Conservation (phyloP, 2,797 vertebrate genomes). For the Urosaurus nigricauda region DNA sequence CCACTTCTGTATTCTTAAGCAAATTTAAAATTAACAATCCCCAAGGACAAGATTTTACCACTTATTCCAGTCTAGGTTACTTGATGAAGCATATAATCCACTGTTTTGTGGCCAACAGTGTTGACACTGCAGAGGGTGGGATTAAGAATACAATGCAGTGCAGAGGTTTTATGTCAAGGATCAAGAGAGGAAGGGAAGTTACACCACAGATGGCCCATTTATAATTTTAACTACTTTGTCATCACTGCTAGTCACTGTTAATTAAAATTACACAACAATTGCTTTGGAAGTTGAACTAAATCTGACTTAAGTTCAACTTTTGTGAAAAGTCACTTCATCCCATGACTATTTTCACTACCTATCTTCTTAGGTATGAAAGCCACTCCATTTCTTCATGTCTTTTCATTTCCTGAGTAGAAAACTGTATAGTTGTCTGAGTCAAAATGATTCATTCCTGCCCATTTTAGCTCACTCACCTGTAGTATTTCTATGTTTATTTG, state of each 20-base stretch:
- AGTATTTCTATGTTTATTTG: too few relatives aligned
- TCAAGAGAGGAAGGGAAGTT: background rate
- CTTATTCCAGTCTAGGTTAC: background rate
- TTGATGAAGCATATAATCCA: background rate
- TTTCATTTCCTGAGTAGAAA: too few relatives aligned
- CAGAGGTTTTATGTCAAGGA: background rate
- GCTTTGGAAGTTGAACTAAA: background rate
- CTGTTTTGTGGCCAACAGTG: background rate
- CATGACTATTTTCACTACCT: too few relatives aligned
- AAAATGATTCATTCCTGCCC: too few relatives aligned
- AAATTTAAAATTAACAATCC: background rate
- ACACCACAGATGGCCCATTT: background rate
- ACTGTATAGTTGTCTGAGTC: too few relatives aligned
- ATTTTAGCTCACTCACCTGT: too few relatives aligned
- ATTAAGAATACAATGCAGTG: background rate
- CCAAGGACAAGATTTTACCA: background rate
- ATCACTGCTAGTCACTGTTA: background rate
- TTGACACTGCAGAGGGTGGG: too few relatives aligned
- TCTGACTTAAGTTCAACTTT: too few relatives aligned
- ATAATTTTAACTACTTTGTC: background rate
- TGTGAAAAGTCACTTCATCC: background rate
- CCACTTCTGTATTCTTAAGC: background rate
- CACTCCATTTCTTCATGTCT: too few relatives aligned
- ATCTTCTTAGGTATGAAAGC: too few relatives aligned
- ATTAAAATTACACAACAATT: background rate